Evolutionary conservation across 2,797 vertebrate genomes (phyloP).

Genomic region (Sebastes elongatus): DNA sequence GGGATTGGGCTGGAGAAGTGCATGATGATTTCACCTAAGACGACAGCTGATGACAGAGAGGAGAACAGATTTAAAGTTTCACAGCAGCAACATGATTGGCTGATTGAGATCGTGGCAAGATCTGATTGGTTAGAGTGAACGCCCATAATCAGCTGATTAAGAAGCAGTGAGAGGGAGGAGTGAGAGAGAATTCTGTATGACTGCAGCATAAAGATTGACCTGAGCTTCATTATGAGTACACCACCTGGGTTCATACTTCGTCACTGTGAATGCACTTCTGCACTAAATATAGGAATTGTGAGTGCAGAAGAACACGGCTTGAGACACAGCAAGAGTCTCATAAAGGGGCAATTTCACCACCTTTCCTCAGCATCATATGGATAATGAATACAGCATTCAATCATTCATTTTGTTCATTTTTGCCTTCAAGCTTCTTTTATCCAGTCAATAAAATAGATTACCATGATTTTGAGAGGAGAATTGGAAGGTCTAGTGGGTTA

Average conservation of each 20-base stretch:
- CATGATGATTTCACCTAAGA: no score
- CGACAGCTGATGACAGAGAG: no score
- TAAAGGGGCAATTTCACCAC: background rate
- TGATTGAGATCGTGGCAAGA: no score
- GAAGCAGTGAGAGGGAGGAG: no score
- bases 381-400: background rate
- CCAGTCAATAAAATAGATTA: background rate
- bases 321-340: background rate
- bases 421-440: background rate
- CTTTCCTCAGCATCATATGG: background rate
- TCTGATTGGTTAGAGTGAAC: no score
- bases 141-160: no score
- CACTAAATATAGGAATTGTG: background rate
- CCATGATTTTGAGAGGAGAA: conserved; percentile 3
- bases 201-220: no score
- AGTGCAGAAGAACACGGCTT: background rate
- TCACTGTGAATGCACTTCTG: background rate
- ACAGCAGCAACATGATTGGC: no score
- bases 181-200: no score
- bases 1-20: background rate
- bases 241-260: background rate
- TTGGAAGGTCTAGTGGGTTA: conserved; percentile 9
- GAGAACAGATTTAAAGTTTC: no score
- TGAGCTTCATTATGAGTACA: background rate
- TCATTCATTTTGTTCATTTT: background rate